Percentiles rank a stretch among this genome's conserved stretches.
Evolutionary conservation across 2,113 vertebrate species (phyloP).

Genomic region (Bos javanicus): DNA sequence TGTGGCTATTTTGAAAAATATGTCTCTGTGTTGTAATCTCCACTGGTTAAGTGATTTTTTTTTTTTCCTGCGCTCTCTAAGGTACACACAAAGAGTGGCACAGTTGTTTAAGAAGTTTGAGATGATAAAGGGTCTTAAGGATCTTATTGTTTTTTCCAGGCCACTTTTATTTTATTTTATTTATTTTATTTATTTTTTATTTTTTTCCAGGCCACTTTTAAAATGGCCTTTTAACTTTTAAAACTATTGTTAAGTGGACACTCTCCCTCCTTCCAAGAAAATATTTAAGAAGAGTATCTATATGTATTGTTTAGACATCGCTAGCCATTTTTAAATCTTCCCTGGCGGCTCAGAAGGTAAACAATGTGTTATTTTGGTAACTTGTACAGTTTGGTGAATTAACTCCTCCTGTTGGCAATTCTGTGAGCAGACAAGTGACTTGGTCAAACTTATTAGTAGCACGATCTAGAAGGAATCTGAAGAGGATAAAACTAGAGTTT

Average conservation of each 20-base stretch:
- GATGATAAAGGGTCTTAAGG: conserved; percentile 57
- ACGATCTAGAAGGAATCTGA: neutral
- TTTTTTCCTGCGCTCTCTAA: conserved; percentile 1
- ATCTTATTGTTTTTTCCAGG: conserved; percentile 1
- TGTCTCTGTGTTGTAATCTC: neutral
- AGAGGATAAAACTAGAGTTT: neutral
- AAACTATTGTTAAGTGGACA: conserved; percentile 12
- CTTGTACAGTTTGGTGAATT: conserved; percentile 57
- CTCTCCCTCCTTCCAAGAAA: conserved; percentile 13
- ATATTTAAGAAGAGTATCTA: conserved; percentile 43
- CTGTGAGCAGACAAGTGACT: neutral
- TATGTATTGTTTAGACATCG: conserved; percentile 52
- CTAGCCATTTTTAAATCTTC: neutral
- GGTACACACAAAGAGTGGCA: neutral
- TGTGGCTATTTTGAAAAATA: neutral
- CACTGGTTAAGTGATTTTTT: conserved; percentile 47
- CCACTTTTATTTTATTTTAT: neutral
- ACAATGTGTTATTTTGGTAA: conserved; percentile 37
- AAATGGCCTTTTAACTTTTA: neutral
- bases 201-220: conserved; percentile 27
- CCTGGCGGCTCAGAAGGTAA: neutral
- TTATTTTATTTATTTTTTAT: too few relatives aligned
- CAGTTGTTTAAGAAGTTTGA: conserved; percentile 37
- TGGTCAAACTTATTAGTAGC: neutral
- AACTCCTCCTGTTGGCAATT: neutral